These are phyloP conservation scores for Alca torda DNA, from an alignment of 2,797 vertebrate genomes.

Conservation along the genomic window DNA sequence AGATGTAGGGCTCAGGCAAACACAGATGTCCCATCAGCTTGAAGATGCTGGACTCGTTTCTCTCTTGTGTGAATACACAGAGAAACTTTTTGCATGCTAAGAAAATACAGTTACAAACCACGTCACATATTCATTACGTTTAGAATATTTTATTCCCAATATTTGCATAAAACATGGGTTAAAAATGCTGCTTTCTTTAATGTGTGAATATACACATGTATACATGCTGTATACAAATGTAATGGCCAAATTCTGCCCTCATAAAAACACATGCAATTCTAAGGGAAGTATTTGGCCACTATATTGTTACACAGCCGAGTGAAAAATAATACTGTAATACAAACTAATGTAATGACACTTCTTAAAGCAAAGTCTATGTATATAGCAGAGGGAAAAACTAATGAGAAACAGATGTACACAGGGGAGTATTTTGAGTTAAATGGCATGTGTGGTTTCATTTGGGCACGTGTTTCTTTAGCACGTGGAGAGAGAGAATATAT, in stretches of 20 bases:
- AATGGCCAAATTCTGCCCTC: background rate
- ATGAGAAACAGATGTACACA: slow-evolving; percentile 65
- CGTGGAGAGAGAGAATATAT: background rate
- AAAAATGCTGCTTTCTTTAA: background rate
- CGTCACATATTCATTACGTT: background rate
- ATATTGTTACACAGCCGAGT: background rate
- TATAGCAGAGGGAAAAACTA: slow-evolving; percentile 59
- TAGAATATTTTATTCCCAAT: background rate
- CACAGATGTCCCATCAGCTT: background rate
- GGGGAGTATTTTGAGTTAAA: slow-evolving; percentile 35
- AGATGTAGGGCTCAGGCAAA: background rate
- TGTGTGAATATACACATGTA: background rate
- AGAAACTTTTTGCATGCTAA: background rate
- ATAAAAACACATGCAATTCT: background rate
- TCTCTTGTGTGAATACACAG: background rate
- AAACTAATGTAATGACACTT: slow-evolving; percentile 44
- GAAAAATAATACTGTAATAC: slow-evolving; percentile 24
- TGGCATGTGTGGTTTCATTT: slow-evolving; percentile 46
- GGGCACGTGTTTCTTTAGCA: slow-evolving; percentile 8
- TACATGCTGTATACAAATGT: background rate
- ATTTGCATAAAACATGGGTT: background rate
- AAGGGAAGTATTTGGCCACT: background rate
- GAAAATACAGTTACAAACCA: background rate
- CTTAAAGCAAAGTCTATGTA: slow-evolving; percentile 63
- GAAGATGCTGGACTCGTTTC: background rate